Evolutionary conservation across 2,113 vertebrate species (phyloP).

Genomic region (Scalopus aquaticus): DNA sequence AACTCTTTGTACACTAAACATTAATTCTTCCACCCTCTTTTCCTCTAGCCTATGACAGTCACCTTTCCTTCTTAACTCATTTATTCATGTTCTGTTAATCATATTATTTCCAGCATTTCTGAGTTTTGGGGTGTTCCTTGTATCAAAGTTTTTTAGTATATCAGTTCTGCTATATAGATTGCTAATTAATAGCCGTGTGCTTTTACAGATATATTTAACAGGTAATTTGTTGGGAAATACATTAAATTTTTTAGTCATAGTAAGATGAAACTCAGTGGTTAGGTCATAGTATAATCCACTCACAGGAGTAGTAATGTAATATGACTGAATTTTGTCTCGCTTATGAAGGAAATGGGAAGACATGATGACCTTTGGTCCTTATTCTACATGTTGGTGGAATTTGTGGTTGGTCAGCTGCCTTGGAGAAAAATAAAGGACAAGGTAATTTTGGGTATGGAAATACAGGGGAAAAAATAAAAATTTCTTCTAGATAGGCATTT

Average conservation of each 20-base stretch:
- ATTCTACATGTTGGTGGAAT: constrained; percentile 99
- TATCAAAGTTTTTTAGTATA: background rate
- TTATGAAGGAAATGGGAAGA: constrained; percentile 96
- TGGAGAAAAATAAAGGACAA: constrained; percentile 99
- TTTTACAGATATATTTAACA: background rate
- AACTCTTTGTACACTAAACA: background rate
- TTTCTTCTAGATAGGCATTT: constrained; percentile 23
- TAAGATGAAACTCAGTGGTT: background rate
- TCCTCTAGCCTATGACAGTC: background rate
- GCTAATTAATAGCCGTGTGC: background rate
- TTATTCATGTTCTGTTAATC: background rate
- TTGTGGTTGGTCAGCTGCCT: constrained; percentile 97
- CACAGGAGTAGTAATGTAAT: background rate
- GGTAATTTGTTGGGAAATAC: constrained; percentile 44
- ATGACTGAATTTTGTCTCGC: constrained; percentile 71
- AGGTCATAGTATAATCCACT: background rate
- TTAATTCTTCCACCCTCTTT: background rate
- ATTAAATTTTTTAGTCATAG: background rate
- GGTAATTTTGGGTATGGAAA: constrained; percentile 83
- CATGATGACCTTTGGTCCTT: constrained; percentile 99
- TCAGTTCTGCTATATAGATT: background rate
- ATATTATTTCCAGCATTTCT: constrained; percentile 34
- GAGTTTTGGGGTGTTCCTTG: constrained; percentile 16
- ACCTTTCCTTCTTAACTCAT: constrained; percentile 10
- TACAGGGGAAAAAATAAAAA: background rate